Conservation (phyloP, 2,113 vertebrate species). For the Centrocercus urophasianus region DNA sequence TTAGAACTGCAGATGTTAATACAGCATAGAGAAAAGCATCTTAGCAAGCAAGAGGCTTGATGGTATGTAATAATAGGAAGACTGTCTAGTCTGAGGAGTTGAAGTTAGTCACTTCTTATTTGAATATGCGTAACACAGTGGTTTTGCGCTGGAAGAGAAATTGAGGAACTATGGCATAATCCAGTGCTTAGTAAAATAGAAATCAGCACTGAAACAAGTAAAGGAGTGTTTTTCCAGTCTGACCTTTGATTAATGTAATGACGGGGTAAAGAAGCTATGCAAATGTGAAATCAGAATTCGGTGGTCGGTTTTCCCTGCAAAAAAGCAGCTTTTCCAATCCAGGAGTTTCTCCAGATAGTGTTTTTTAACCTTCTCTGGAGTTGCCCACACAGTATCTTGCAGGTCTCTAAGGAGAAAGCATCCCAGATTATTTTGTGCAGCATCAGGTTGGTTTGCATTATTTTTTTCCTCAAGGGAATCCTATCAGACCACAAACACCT, state of each 20-base stretch:
- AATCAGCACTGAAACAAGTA: background rate
- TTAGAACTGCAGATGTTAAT: background rate
- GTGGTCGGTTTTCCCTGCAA: background rate
- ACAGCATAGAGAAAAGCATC: background rate
- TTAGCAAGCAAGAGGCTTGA: background rate
- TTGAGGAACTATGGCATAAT: background rate
- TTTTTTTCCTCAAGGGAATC: background rate
- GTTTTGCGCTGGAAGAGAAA: background rate
- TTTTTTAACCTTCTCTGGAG: background rate
- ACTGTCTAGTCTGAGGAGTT: background rate
- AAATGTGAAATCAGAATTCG: background rate
- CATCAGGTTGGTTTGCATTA: background rate
- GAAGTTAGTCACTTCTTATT: background rate
- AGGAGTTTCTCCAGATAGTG: background rate
- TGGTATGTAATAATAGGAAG: background rate
- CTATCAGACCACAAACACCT: background rate
- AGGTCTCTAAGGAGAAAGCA: background rate
- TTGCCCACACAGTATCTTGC: background rate
- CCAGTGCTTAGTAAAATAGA: background rate
- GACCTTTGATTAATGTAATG: rapidly evolving
- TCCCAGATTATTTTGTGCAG: background rate
- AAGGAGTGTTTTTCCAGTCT: rapidly evolving
- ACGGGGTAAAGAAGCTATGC: background rate
- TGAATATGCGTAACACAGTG: background rate
- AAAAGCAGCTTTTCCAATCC: background rate